phyloP scores from a whole-genome alignment of 2,113 vertebrate genomes.

The Ondatra zibethicus region DNA sequence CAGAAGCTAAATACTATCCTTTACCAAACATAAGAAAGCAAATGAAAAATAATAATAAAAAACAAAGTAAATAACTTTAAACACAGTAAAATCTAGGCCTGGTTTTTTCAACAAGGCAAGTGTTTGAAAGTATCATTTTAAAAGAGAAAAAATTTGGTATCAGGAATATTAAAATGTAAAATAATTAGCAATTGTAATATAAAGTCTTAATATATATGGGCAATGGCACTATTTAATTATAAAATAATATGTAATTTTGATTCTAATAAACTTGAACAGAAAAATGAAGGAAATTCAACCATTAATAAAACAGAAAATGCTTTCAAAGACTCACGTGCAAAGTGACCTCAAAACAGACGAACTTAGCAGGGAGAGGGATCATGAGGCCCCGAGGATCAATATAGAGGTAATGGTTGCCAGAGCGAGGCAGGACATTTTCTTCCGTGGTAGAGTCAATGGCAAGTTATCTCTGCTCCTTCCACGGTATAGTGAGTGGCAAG shows the following conservation, averaged over 20 bases:
- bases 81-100: constrained; percentile 31
- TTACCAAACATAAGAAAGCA: neutral
- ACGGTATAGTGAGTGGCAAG: neutral
- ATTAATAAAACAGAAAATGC: constrained; percentile 10
- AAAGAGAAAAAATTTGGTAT: constrained; percentile 24
- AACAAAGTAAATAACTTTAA: constrained; percentile 25
- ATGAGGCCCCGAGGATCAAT: neutral
- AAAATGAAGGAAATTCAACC: constrained; percentile 26
- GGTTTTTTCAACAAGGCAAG: constrained; percentile 37
- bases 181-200: neutral
- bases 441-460: neutral
- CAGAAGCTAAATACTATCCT: neutral
- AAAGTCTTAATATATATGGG: constrained; percentile 27
- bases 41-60: neutral
- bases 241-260: neutral
- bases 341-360: constrained; percentile 36
- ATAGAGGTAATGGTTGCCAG: too few species aligned
- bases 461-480: neutral
- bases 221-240: neutral
- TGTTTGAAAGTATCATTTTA: constrained; percentile 53
- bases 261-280: constrained; percentile 4
- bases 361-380: neutral
- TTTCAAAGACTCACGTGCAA: neutral
- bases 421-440: neutral
- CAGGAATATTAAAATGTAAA: constrained; percentile 31